phyloP scores from a whole-genome alignment of 1,140 invertebrate species.

The Muscidifurax raptorellus region DNA sequence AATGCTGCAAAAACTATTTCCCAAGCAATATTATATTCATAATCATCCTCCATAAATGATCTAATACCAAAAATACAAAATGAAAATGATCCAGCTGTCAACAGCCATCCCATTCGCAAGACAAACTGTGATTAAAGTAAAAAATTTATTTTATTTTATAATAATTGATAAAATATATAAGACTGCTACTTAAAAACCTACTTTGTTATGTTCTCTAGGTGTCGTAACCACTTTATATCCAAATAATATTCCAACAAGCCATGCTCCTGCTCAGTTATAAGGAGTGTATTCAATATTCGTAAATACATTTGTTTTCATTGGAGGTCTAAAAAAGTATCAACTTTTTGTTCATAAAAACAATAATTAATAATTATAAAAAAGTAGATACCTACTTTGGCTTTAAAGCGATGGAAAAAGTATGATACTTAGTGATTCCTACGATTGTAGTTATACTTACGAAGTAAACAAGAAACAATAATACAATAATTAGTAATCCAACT shows the following conservation, averaged over 20 bases:
- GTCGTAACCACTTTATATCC: conserved; percentile 45
- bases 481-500: conserved; percentile 53
- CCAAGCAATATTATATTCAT: conserved; percentile 25
- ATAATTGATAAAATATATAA: background rate
- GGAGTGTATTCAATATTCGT: background rate
- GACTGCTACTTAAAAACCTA: background rate
- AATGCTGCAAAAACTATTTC: conserved; percentile 66
- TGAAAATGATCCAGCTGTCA: background rate
- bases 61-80: background rate
- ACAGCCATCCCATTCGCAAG: background rate
- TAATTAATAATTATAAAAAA: background rate
- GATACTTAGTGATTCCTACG: background rate
- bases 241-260: conserved; percentile 55
- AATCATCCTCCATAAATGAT: background rate
- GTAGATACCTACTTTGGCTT: background rate
- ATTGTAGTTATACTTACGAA: background rate
- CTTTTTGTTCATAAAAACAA: background rate
- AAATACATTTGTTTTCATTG: background rate
- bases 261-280: conserved; percentile 42
- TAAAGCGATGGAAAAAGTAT: background rate
- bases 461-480: conserved; percentile 38
- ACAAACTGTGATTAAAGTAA: background rate
- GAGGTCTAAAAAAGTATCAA: background rate
- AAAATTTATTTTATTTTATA: background rate
- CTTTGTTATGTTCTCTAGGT: conserved; percentile 39